phyloP scores from a whole-genome alignment of 2,113 vertebrate genomes.

The Erythrocercus mccallii region DNA sequence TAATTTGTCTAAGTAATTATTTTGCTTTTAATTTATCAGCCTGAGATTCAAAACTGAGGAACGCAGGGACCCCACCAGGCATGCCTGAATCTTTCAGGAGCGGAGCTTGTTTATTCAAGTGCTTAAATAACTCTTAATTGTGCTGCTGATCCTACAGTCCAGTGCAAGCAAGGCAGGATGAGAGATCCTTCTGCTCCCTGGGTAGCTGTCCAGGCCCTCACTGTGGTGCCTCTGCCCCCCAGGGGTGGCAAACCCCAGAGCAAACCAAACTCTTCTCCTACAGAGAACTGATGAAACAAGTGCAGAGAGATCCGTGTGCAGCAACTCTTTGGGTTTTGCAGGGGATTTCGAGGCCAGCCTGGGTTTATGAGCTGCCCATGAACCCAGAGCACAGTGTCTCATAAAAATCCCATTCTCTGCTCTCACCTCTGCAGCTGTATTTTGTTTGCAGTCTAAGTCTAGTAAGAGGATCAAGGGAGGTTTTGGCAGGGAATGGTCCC shows the following conservation, averaged over 20 bases:
- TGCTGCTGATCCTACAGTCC: neutral
- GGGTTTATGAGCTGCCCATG: neutral
- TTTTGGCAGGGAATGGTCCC: neutral
- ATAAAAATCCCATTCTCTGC: neutral
- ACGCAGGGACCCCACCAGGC: neutral
- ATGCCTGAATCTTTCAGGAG: neutral
- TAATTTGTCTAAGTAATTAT: neutral
- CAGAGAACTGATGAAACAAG: neutral
- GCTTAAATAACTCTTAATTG: neutral
- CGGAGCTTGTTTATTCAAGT: neutral
- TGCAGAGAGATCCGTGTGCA: neutral
- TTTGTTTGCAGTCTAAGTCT: neutral
- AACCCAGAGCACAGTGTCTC: neutral
- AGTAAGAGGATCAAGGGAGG: neutral
- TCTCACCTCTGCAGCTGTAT: neutral
- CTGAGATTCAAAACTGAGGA: neutral
- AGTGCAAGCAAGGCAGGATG: neutral
- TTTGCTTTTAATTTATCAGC: neutral
- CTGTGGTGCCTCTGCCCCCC: accelerated
- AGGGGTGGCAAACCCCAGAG: neutral
- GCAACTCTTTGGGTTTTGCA: neutral
- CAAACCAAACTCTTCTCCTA: neutral
- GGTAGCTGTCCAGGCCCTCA: neutral
- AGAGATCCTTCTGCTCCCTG: neutral
- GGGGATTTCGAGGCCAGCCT: neutral